Evolutionary conservation across 2,888 invertebrate species (phyloP), one percentile per base, ranked within the genome.

Genomic region (Argyresthia goedartella): DNA sequence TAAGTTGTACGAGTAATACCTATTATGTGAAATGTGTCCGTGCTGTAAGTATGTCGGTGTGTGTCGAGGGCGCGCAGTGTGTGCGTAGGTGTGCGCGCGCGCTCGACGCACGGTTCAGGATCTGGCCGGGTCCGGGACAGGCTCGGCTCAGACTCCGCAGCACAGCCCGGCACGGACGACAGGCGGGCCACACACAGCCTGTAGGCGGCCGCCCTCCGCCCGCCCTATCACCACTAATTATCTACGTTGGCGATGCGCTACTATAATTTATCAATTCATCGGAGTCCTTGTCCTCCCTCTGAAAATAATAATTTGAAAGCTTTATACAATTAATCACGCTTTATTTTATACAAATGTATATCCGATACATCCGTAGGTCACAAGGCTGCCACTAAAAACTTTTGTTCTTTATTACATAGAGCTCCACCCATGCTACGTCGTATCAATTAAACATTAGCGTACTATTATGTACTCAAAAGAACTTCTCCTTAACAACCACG

Each of bases 31-130:
- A 39, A 42, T 44, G 42, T n/a, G 9, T 39, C n/a, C 42, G 47
- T 15, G 36, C 49, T 34, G 39, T 15, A 39, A 58, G 60, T 59
- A 56, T 58, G 59, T 56, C 57, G 55, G 56, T 55, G 54, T 50
- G 59, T 50, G 53, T 60, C 59, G 70, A 71, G 70, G 66, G 68
- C 60, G 70, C 71, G 78, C 76, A 58, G 77, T 76, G 78, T 77
- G 77, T 77, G 77, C 70, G 75, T 77, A 77, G 76, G 69, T 72
- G 71, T 73, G 71, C 56, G 71, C 72, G 78, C 67, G 64, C 66
- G 57, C 63, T 73, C 74, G 76, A 66, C 65, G 8, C 25, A 6
- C 33, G 44, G 50, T n/a, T 10, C 41, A n/a, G 14, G 15, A 1
- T 3, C 44, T 3, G 44, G 10, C 4, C 9, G 6, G 25, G 25